phyloP scores from a whole-genome alignment of 2,888 invertebrate genomes.

The Sepiola atlantica region DNA sequence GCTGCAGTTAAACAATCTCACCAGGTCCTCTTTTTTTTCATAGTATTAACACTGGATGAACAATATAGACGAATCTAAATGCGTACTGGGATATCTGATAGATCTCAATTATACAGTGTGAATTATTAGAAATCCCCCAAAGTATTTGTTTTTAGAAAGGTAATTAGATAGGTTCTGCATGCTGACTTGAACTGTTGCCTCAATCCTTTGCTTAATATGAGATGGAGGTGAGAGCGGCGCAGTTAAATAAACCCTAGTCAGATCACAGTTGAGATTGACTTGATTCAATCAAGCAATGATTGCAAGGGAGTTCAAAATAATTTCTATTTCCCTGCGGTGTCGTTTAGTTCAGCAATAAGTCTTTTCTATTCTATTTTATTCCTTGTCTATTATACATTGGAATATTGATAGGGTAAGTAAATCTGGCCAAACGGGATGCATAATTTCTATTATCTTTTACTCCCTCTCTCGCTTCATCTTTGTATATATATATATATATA shows the following conservation, averaged over 20 bases:
- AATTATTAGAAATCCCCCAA: not conserved
- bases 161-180: not conserved
- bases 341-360: not conserved
- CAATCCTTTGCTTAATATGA: not conserved
- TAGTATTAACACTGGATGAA: not conserved
- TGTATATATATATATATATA: no score
- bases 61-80: not conserved
- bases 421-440: not conserved
- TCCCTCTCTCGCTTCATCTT: no score
- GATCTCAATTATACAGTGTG: not conserved
- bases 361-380: not conserved
- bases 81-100: not conserved
- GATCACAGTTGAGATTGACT: not conserved
- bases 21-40: not conserved
- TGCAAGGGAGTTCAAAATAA: not conserved
- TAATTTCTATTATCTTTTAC: not conserved
- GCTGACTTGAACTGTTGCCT: not conserved
- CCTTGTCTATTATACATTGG: not conserved
- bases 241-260: not conserved
- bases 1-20: not conserved
- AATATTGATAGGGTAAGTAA: not conserved
- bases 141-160: not conserved
- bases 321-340: not conserved
- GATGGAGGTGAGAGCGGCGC: not conserved
- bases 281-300: not conserved